Base-by-base conservation (phyloP, 2,797 vertebrate species). In the Oreochromis grahami region DNA sequence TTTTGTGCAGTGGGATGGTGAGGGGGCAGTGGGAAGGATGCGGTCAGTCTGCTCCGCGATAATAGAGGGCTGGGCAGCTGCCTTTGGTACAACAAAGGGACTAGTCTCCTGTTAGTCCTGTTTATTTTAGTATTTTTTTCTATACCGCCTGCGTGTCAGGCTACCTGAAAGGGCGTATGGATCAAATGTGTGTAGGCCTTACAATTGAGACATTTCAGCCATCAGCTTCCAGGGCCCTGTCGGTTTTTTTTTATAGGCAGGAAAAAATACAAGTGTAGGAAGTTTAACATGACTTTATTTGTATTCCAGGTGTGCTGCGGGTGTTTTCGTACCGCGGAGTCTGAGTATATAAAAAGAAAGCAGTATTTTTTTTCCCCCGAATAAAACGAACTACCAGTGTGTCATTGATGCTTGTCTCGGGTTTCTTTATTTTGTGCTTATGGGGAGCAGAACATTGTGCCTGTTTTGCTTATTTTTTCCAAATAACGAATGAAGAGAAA, bases 1-100 rank as follows among this genome's bases (percentile, higher is more conserved):
- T 97, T 97, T 97, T 97, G 96, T 97, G 97, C 97, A 96, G 91
- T 95, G 97, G 97, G 94, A 95, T 97, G 97, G 96, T 92, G 93
- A 96, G 92, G 94, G 96, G 96, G 96, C 95, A 96, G 95, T 86
- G 96, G 97, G 96, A 96, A 97, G 95, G 96, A 94, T 95, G 96
- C 96, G 96, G 96, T 96, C 96, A 97, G 96, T 96, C 96, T 97
- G 95, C 88, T 91, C 91, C 88, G n/a, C 89, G 93, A 98, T 97
- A 98, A 98, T 97, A 86, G 96, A 95, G 96, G 96, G 96, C 96
- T 92, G 97, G 97, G 96, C 97, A 98, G 97, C 97, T 98, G 97
- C 93, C 95, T 93, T 93, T 92, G 90, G 91, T 84, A 77, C 91
- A 95, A 97, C 97, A 98, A 98, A 98, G 95, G 96, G 95, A 96